Evolutionary conservation across 1,140 invertebrate species (phyloP), one percentile per base, ranked within the genome.

Genomic region (Sipha flava): DNA sequence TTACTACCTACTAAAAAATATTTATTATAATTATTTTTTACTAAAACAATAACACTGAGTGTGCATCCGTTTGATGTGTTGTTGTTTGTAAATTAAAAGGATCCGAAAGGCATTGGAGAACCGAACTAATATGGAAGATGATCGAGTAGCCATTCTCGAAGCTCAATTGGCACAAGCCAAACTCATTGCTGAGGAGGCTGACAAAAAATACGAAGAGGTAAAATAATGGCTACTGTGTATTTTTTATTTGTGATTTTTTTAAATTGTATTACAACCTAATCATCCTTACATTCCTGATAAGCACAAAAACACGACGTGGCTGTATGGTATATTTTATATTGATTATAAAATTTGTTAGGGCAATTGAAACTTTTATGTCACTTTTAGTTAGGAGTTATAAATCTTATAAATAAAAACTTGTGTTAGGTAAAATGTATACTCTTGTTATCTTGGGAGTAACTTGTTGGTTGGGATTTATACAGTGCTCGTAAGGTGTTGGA

Each of bases 121-220:
- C 87, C 92, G 95, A 87, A 97, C 95, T 86, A 98, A 98, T 87
- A 96, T 98, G 94, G 97, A 98, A 89, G 97, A 98, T 86, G 96
- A 98, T 87, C 90, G 96, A 86, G 95, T 98, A 85, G 91, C 92
- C 84, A 91, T 95, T 82, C 88, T 99, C 89, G 97, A 98, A 88
- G 91, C 94, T 82, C 95, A 98, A 87, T 90, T 98, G 85, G 90
- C 95, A 82, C 96, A 98, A 87, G 96, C 97, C 85, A 97, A 97
- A 89, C 91, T 95, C 86, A 97, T 98, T 87, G 96, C 97, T 82
- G 96, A 98, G 88, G 97, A 99, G 88, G 95, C 96, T 83, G 97
- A 98, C 89, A 97, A 97, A 89, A 98, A 98, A 95, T 98, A 98
- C 87, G 96, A 98, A 91, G 96, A 98, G 95, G 96, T 98, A 82